Percentiles rank a stretch among this genome's conserved stretches.
Conservation (phyloP, 2,113 vertebrate genomes). For the Procavia capensis region DNA sequence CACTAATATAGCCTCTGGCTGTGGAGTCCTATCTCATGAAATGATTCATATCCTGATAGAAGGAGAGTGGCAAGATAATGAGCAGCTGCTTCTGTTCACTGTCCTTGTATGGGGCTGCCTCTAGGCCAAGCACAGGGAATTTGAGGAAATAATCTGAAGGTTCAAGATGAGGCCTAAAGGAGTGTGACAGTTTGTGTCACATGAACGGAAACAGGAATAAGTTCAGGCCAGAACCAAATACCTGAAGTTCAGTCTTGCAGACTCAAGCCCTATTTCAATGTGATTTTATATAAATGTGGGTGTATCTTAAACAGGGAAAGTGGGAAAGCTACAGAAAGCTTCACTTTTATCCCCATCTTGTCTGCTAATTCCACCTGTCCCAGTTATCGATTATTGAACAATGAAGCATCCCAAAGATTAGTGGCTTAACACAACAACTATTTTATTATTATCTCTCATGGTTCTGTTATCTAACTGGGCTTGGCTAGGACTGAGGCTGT, state of each 20-base stretch:
- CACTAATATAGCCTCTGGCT: background rate
- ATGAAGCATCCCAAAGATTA: background rate
- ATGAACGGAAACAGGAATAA: background rate
- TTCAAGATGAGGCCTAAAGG: constrained; percentile 1
- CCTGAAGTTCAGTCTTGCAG: background rate
- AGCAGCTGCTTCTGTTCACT: background rate
- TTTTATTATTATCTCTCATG: background rate
- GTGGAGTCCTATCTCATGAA: background rate
- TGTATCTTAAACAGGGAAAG: constrained; percentile 13
- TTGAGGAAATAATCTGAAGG: background rate
- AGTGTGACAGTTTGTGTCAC: background rate
- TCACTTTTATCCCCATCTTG: constrained; percentile 17
- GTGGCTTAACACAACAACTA: background rate
- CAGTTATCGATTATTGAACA: background rate
- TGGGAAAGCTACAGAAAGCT: background rate
- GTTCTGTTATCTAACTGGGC: background rate
- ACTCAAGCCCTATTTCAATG: background rate
- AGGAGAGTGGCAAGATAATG: background rate
- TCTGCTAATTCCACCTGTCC: background rate
- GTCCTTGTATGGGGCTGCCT: background rate
- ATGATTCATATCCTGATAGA: constrained; percentile 7
- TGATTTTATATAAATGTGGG: constrained; percentile 20
- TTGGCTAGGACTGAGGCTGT: background rate
- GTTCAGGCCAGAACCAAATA: background rate
- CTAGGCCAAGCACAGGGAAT: background rate